Evolutionary conservation across 2,888 invertebrate species (phyloP).

Genomic region (Dromius quadrimaculatus): DNA sequence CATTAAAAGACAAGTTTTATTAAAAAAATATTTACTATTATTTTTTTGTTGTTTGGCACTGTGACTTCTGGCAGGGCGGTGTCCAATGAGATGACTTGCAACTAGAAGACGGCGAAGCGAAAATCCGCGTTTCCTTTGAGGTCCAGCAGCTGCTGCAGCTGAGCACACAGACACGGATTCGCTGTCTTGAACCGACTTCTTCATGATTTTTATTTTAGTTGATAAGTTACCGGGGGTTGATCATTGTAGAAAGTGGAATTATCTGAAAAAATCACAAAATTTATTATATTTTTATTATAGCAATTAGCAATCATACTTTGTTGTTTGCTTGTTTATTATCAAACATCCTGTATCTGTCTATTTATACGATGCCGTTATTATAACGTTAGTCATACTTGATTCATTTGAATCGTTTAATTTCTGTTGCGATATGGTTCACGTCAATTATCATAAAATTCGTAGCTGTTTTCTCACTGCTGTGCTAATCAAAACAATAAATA

Average conservation of each 20-base stretch:
- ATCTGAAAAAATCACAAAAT: not conserved
- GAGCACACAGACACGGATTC: constrained; percentile 61
- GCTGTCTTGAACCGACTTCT: constrained; percentile 57
- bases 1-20: too few relatives aligned
- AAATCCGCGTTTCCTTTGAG: constrained; percentile 65
- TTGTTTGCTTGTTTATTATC: too few relatives aligned
- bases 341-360: too few relatives aligned
- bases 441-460: not conserved
- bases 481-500: not conserved
- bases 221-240: not conserved
- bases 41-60: constrained; percentile 38
- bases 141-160: constrained; percentile 61
- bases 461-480: not conserved
- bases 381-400: too few relatives aligned
- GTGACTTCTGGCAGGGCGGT: constrained; percentile 62
- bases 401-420: too few relatives aligned
- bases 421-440: not conserved
- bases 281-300: too few relatives aligned
- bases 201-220: not conserved
- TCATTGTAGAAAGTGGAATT: not conserved
- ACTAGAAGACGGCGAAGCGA: constrained; percentile 67
- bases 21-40: too few relatives aligned
- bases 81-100: constrained; percentile 66
- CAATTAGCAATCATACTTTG: too few relatives aligned
- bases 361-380: too few relatives aligned